Base-by-base conservation (phyloP, 2,113 vertebrate genomes). In the Beaufortia kweichowensis region DNA sequence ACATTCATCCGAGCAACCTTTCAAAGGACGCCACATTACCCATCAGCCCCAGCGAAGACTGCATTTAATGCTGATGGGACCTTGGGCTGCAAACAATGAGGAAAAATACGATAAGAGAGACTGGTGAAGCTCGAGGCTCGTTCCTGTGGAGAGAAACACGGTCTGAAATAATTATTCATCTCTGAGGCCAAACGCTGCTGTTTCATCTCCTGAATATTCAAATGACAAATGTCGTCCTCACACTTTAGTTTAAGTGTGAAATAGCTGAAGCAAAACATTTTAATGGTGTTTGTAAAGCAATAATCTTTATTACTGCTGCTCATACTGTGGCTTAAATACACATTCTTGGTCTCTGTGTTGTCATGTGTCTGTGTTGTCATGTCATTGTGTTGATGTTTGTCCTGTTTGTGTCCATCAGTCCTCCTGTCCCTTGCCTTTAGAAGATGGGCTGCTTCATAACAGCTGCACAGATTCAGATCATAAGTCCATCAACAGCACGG, bases 381-480 rank as follows among this genome's bases (percentile, higher is more conserved):
- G 7, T 35, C 11, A 31, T 35, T 70, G 4, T 39, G 9, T 10
- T 56, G 7, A 41, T 48, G 29, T 33, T 43, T 53, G 53, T 15
- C 12, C 23, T 78, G 2, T 19, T 55, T 57, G 12, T 29, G 23
- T 17, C 53, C 26, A 17, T 61, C 86, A 98, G 96, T 90, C 91
- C 68, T 81, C 84, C 35, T 96, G 95, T 84, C 88, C 90, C 72
- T 94, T 87, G 3, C 48, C 67, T 62, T 53, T 69, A 63, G 94
- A 95, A 46, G 94, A 94, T 79, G 92, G 87, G 82, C 74, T 88
- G 3, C 86, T 93, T 71, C 92, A 91, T 81, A 94, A 94, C 48
- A 93, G 94, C 85, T 92, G 94, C 89, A 93, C 92, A 80, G 95
- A 96, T 24, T 29, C 53, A 19, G 95, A 98, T 79, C 91, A 86